Percentiles rank a stretch among this genome's conserved stretches.
These are phyloP conservation scores for Natator depressus DNA, from an alignment of 2,113 vertebrate species.

Conservation along the genomic window DNA sequence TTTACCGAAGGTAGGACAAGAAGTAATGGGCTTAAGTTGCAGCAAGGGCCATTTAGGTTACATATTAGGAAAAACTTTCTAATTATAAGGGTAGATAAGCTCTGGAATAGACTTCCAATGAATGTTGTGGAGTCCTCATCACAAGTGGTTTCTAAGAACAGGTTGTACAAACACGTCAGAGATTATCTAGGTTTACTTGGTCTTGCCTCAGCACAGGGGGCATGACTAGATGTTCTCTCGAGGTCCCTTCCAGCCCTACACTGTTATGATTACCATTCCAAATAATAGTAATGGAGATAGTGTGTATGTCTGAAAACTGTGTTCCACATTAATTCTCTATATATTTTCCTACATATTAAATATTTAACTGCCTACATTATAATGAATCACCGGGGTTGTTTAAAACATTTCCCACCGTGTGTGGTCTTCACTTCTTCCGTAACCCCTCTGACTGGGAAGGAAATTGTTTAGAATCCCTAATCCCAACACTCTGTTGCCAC, in stretches of 20 bases:
- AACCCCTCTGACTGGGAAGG: neutral
- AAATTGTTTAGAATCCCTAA: neutral
- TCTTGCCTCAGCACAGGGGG: neutral
- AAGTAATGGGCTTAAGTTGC: neutral
- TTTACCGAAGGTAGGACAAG: too few species aligned
- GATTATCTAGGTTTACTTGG: neutral
- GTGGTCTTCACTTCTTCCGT: neutral
- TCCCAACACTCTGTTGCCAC: neutral
- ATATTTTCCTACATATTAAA: slow-evolving; percentile 43
- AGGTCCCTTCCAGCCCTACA: neutral
- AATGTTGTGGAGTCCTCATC: too few species aligned
- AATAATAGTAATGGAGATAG: slow-evolving; percentile 14
- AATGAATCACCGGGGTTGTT: neutral
- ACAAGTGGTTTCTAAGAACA: too few species aligned
- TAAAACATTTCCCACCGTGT: neutral
- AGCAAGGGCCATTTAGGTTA: neutral
- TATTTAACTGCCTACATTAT: neutral
- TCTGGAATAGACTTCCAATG: too few species aligned
- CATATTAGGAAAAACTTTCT: neutral
- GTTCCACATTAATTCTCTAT: neutral
- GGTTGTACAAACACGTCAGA: neutral
- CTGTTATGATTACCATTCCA: neutral
- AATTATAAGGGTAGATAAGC: neutral
- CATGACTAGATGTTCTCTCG: neutral
- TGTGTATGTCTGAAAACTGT: slow-evolving; percentile 11